These are phyloP conservation scores for Oophaga pumilio DNA, from an alignment of 2,113 vertebrate species.

Conservation along the genomic window DNA sequence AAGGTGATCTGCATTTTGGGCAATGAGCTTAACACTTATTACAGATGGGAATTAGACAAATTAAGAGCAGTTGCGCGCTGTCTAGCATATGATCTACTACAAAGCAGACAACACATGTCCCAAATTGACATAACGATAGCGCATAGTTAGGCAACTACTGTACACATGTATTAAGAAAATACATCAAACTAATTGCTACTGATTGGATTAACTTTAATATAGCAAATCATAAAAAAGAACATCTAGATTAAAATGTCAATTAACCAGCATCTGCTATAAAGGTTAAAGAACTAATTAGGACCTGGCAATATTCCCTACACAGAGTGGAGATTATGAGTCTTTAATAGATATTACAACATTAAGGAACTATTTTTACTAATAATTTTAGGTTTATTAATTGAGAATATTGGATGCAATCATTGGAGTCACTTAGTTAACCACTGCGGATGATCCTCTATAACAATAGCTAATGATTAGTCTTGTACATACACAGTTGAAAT, in stretches of 20 bases:
- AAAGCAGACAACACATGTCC: constrained; percentile 11
- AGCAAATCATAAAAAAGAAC: neutral
- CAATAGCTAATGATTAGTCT: neutral
- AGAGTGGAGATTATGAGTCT: constrained; percentile 21
- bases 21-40: neutral
- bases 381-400: neutral
- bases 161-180: neutral
- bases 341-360: constrained; percentile 28
- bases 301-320: constrained; percentile 8
- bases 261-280: constrained; percentile 21
- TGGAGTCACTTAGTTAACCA: neutral
- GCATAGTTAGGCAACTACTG: neutral
- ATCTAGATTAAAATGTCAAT: constrained; percentile 14
- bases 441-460: neutral
- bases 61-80: neutral
- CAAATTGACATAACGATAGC: neutral
- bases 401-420: neutral
- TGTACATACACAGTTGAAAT: neutral
- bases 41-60: neutral
- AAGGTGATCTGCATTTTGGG: neutral
- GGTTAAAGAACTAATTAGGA: constrained; percentile 2
- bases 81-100: neutral
- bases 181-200: constrained; percentile 26
- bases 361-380: neutral
- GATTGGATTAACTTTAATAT: constrained; percentile 15